Conservation (phyloP, 2,113 vertebrate genomes). For the Gambusia holbrooki region DNA sequence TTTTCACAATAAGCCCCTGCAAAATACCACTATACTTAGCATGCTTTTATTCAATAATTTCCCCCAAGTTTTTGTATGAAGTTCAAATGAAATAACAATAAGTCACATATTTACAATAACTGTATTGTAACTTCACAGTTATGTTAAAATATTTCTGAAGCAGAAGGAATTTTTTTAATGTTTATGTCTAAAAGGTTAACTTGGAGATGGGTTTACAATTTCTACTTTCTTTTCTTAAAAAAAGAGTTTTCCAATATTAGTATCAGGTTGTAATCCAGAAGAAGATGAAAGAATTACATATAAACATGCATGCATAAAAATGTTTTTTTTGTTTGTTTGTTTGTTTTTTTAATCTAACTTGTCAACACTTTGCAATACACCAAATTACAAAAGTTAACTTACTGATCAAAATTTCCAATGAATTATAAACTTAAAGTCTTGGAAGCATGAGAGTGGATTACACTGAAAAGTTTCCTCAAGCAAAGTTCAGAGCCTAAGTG, state of each 20-base stretch:
- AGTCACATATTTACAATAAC: no score
- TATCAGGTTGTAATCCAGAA: neutral
- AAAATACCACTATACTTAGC: neutral
- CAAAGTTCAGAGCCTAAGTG: slow-evolving; percentile 48
- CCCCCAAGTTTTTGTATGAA: no score
- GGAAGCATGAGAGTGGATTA: slow-evolving; percentile 39
- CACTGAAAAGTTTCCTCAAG: slow-evolving; percentile 32
- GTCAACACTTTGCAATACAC: neutral
- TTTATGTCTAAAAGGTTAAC: no score
- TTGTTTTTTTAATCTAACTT: neutral
- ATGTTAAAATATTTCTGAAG: no score
- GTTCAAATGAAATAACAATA: no score
- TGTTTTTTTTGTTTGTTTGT: neutral
- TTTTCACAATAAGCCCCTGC: neutral
- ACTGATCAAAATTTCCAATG: neutral
- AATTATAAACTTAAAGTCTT: slow-evolving; percentile 2
- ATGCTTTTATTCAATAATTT: neutral
- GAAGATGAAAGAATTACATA: neutral
- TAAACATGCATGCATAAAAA: neutral
- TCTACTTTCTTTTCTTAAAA: no score
- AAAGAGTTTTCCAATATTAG: no score
- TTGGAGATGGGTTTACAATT: no score
- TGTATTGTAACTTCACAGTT: no score
- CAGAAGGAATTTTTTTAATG: no score
- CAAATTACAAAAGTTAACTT: neutral